These are phyloP conservation scores for Achatina immaculata DNA, from an alignment of 1,140 invertebrate species.

Conservation along the genomic window DNA sequence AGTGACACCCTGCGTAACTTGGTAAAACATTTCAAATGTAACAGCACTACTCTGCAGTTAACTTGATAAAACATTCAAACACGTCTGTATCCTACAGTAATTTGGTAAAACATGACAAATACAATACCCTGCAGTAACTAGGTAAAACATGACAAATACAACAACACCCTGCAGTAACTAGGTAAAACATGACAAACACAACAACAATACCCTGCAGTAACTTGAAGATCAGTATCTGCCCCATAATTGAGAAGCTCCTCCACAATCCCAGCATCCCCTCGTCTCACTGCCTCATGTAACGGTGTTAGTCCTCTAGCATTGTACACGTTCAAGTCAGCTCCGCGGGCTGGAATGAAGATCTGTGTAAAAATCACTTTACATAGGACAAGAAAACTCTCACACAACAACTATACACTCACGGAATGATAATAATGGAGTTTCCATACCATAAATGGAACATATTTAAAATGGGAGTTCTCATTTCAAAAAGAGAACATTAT, in stretches of 20 bases:
- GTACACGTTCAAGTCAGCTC: constrained; percentile 72
- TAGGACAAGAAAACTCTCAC: background rate
- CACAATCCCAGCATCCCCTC: constrained; percentile 75
- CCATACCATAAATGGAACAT: background rate
- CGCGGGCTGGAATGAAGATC: constrained; percentile 70
- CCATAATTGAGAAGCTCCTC: constrained; percentile 75
- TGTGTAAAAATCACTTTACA: background rate
- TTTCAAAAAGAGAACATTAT: background rate
- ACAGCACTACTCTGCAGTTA: too few species aligned
- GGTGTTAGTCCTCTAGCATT: constrained; percentile 77
- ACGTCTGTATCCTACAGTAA: constrained; percentile 70
- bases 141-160: background rate
- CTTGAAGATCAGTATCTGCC: constrained; percentile 75
- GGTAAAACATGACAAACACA: background rate
- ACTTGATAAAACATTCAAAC: too few species aligned
- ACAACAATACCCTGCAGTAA: constrained; percentile 71
- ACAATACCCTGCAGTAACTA: too few species aligned
- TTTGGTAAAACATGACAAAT: too few species aligned
- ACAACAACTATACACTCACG: background rate
- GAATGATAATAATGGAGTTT: background rate
- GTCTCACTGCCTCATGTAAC: constrained; percentile 77
- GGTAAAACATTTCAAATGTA: too few species aligned
- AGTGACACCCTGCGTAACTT: too few species aligned
- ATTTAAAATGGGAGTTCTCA: background rate
- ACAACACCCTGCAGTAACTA: constrained; percentile 72